Evolutionary conservation across 2,888 invertebrate genomes (phyloP).

Genomic region (Petrolisthes cinctipes): DNA sequence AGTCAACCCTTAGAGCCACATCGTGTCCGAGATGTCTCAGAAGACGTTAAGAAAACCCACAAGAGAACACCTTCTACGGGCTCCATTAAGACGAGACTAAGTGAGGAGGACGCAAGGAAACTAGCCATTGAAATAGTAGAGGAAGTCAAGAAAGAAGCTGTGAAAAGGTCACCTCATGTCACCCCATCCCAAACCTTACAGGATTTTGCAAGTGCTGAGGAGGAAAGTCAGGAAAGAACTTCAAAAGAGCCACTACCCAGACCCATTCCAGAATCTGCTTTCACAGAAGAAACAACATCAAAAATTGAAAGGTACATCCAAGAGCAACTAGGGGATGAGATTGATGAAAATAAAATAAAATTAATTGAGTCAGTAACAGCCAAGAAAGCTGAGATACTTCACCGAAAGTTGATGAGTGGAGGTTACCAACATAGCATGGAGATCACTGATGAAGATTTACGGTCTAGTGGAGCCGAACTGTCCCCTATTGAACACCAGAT

Average conservation of each 20-base stretch:
- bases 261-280: constrained; percentile 57
- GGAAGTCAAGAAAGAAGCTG: constrained; percentile 63
- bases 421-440: constrained; percentile 63
- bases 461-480: constrained; percentile 63
- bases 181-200: constrained; percentile 37
- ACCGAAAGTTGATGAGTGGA: constrained; percentile 43
- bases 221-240: constrained; percentile 6
- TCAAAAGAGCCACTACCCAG: constrained; percentile 17
- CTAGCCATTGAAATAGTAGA: constrained; percentile 65
- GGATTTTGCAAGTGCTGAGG: constrained; percentile 36
- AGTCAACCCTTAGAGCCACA: constrained; percentile 34
- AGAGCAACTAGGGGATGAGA: constrained; percentile 54
- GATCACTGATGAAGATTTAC: constrained; percentile 65
- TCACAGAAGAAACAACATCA: constrained; percentile 63
- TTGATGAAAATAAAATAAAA: constrained; percentile 54
- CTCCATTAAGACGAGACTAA: constrained; percentile 40
- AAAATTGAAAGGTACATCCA: constrained; percentile 65
- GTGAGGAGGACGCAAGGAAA: constrained; percentile 63
- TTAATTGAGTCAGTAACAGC: constrained; percentile 63
- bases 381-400: constrained; percentile 63
- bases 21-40: constrained; percentile 34
- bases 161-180: constrained; percentile 57
- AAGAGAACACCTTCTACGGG: constrained; percentile 27
- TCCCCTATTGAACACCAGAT: constrained; percentile 65
- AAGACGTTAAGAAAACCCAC: constrained; percentile 14